Conservation (phyloP, 2,888 invertebrate species). For the Belgica antarctica region DNA sequence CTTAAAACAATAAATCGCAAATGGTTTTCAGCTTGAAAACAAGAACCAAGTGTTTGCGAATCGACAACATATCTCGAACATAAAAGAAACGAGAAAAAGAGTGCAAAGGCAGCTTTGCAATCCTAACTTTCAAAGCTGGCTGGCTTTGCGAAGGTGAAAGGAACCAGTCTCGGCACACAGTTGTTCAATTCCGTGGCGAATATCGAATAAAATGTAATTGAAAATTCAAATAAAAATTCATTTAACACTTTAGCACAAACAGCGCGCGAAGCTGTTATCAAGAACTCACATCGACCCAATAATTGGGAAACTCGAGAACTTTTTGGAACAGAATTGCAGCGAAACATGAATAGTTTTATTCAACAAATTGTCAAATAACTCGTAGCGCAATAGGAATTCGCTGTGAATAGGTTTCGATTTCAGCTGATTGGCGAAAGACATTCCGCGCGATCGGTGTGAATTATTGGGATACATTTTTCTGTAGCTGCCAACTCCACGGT, state of each 20-base stretch:
- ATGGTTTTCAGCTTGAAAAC: background rate
- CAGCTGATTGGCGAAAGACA: conserved; percentile 8
- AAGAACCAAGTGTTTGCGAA: background rate
- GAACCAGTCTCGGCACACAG: conserved; percentile 24
- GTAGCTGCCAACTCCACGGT: too few relatives aligned
- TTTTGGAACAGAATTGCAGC: background rate
- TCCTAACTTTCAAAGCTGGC: background rate
- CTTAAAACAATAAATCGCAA: conserved; percentile 18
- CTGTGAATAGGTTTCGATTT: background rate
- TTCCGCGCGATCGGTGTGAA: conserved; percentile 15
- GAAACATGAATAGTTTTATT: conserved; percentile 12
- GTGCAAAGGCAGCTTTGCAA: background rate
- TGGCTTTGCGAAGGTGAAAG: conserved; percentile 28
- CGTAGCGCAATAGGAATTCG: conserved; percentile 2
- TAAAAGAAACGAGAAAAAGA: background rate
- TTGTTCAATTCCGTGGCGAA: background rate
- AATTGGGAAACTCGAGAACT: conserved; percentile 23
- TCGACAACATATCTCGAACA: background rate
- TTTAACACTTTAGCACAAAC: conserved; percentile 13
- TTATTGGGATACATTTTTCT: conserved; percentile 13
- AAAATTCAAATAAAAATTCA: conserved; percentile 20
- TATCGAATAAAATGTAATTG: conserved; percentile 4
- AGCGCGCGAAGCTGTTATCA: background rate
- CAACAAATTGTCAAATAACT: background rate
- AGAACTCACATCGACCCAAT: conserved; percentile 23